Conservation (phyloP, 2,888 invertebrate genomes). For the Nephrotoma guestfalica region DNA sequence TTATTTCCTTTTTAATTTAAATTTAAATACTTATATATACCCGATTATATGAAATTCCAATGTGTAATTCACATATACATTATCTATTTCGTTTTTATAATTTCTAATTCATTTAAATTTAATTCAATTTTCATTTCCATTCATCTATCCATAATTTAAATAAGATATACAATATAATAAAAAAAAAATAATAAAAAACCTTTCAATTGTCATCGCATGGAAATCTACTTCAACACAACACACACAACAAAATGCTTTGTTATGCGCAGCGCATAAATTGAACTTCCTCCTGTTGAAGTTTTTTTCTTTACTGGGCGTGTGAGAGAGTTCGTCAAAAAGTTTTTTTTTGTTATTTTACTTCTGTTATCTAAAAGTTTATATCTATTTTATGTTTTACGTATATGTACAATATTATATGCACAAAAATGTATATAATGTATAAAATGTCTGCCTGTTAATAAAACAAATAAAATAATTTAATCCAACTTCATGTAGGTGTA, state of each 20-base stretch:
- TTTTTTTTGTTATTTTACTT: background rate
- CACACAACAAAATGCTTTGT: background rate
- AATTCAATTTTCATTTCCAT: background rate
- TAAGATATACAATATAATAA: background rate
- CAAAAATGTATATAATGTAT: background rate
- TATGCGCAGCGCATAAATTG: slow-evolving; percentile 4
- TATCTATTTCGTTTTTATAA: background rate
- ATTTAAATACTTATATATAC: background rate
- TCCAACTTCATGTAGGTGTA: slow-evolving; percentile 3
- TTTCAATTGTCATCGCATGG: background rate
- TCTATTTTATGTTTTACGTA: background rate
- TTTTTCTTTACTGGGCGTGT: slow-evolving; percentile 5
- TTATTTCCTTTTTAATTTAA: background rate
- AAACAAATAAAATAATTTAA: background rate
- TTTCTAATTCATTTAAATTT: slow-evolving; percentile 2
- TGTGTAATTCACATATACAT: background rate
- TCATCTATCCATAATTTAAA: slow-evolving; percentile 1
- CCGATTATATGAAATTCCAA: background rate
- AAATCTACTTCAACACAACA: background rate
- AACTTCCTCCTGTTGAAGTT: slow-evolving; percentile 1
- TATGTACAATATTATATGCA: background rate
- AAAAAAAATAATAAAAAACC: background rate
- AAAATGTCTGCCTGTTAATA: background rate
- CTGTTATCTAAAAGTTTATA: background rate
- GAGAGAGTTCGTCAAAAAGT: slow-evolving; percentile 4